These are phyloP conservation scores for Phalacrocorax brasilianus DNA, from an alignment of 2,113 vertebrate species.

Conservation along the genomic window DNA sequence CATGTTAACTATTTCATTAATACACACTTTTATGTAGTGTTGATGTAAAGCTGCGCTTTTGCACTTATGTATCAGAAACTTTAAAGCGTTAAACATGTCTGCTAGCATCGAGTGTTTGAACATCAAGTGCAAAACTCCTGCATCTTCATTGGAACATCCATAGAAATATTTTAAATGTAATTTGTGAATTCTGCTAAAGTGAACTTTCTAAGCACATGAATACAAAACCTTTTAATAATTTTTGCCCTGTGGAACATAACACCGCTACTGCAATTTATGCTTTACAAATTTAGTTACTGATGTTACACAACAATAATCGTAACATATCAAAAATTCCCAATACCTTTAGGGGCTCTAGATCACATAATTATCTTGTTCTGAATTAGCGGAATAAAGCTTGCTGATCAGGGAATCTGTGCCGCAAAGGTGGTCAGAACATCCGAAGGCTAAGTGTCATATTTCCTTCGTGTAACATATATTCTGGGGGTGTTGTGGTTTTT, in stretches of 20 bases:
- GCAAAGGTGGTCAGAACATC: not conserved
- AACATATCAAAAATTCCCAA: not conserved
- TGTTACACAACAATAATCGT: not conserved
- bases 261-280: not conserved
- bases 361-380: not conserved
- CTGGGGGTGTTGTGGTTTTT: no score
- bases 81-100: not conserved
- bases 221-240: not conserved
- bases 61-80: not conserved
- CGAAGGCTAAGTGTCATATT: not conserved
- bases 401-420: not conserved
- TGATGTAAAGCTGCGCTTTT: not conserved
- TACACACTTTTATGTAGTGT: not conserved
- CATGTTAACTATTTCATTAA: not conserved
- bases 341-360: not conserved
- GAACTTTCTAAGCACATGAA: not conserved
- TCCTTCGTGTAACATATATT: not conserved
- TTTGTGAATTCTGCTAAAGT: not conserved
- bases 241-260: not conserved
- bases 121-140: not conserved
- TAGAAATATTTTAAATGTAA: not conserved
- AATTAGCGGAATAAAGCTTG: not conserved
- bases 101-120: not conserved
- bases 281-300: not conserved
- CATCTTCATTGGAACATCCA: not conserved